A percentile compares a stretch with the other conserved stretches of the same genome.
These are phyloP conservation scores for Hemaris fuciformis DNA, from an alignment of 2,888 invertebrate genomes.

Conservation along the genomic window DNA sequence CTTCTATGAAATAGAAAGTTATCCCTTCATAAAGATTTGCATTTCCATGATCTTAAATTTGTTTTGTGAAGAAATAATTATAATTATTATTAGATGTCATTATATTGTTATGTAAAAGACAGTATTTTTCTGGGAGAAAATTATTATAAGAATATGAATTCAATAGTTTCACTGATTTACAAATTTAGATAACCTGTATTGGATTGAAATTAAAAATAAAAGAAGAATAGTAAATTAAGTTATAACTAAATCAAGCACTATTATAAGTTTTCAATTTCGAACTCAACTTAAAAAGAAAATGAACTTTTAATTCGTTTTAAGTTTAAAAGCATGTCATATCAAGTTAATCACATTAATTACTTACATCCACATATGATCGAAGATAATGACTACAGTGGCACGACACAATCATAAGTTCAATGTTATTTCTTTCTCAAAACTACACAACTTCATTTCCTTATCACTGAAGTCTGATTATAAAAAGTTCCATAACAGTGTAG, in stretches of 20 bases:
- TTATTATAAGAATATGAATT: too few relatives aligned
- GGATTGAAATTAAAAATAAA: too few relatives aligned
- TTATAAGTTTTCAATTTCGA: background rate
- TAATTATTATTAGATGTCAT: too few relatives aligned
- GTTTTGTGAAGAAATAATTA: too few relatives aligned
- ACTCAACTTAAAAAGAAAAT: background rate
- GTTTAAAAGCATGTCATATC: background rate
- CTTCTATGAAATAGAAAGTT: too few relatives aligned
- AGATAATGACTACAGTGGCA: constrained; percentile 51
- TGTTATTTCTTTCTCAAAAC: constrained; percentile 39
- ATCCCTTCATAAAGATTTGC: too few relatives aligned
- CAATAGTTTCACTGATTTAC: too few relatives aligned
- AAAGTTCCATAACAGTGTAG: constrained; percentile 35
- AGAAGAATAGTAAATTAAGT: too few relatives aligned
- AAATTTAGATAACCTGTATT: too few relatives aligned
- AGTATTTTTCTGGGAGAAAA: too few relatives aligned
- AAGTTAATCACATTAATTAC: constrained; percentile 33
- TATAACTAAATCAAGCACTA: background rate
- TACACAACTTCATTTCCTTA: constrained; percentile 41
- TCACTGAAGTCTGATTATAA: constrained; percentile 39
- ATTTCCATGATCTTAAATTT: too few relatives aligned
- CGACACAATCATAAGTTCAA: constrained; percentile 68
- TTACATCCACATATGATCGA: constrained; percentile 64
- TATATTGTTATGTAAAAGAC: too few relatives aligned
- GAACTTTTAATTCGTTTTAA: background rate